A percentile compares a stretch with the other conserved stretches of the same genome.
Evolutionary conservation across 1,140 invertebrate genomes (phyloP).

Genomic region (Diachasmimorpha longicaudata): DNA sequence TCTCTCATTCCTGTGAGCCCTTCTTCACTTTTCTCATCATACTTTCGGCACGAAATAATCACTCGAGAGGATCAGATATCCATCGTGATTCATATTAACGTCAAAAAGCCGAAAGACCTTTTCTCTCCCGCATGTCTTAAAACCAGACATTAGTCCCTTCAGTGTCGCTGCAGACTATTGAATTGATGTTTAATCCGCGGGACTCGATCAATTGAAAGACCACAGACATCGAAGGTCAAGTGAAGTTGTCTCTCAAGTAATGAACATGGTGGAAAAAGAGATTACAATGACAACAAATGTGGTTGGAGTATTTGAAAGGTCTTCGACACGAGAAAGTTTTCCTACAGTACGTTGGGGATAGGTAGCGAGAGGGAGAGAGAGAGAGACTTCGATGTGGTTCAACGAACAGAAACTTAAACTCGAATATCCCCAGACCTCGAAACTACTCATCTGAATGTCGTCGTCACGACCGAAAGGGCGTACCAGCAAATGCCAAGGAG

Average conservation of each 20-base stretch:
- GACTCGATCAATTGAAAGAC: too few species aligned
- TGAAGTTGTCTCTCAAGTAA: not conserved
- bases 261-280: not conserved
- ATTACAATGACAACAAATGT: constrained; percentile 20
- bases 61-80: not conserved
- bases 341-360: not conserved
- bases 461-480: constrained; percentile 3
- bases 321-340: not conserved
- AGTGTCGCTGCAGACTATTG: too few species aligned
- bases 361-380: not conserved
- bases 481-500: constrained; percentile 18
- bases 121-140: too few species aligned
- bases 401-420: constrained; percentile 21
- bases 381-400: not conserved
- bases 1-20: not conserved
- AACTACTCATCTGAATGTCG: constrained; percentile 27
- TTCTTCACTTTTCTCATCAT: not conserved
- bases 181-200: too few species aligned
- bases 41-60: not conserved
- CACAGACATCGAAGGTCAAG: not conserved
- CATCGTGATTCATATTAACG: too few species aligned
- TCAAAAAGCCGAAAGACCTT: too few species aligned
- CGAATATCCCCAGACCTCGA: constrained; percentile 14
- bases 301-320: not conserved
- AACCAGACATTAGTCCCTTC: too few species aligned